These are phyloP conservation scores for Antheraea yamamai DNA, from an alignment of 2,888 invertebrate species.

Conservation along the genomic window DNA sequence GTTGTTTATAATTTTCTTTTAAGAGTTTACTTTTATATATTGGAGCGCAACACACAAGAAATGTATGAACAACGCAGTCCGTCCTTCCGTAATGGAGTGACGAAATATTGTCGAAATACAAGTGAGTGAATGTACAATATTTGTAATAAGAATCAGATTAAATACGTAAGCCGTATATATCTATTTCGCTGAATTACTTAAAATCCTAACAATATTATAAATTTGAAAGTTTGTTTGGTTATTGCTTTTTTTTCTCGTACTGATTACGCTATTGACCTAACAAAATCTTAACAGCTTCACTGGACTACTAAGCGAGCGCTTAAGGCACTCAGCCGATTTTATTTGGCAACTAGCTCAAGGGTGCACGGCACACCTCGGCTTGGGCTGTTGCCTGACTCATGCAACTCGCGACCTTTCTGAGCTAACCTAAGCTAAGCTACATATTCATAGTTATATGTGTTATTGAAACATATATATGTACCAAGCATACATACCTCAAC, in stretches of 20 bases:
- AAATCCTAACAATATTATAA: background rate
- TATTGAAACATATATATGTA: too few relatives aligned
- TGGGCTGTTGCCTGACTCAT: too few relatives aligned
- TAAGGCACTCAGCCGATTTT: too few relatives aligned
- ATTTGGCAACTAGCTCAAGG: too few relatives aligned
- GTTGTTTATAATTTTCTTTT: background rate
- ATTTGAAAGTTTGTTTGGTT: background rate
- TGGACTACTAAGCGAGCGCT: too few relatives aligned
- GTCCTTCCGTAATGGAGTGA: slow-evolving; percentile 15
- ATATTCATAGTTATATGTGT: too few relatives aligned
- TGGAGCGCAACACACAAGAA: slow-evolving; percentile 15
- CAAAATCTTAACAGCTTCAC: too few relatives aligned
- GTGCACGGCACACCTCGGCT: too few relatives aligned
- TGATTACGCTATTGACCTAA: too few relatives aligned
- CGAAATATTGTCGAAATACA: slow-evolving; percentile 21
- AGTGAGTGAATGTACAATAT: background rate
- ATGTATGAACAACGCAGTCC: slow-evolving; percentile 3
- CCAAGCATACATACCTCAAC: too few relatives aligned
- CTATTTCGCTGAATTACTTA: background rate
- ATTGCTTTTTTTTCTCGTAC: background rate
- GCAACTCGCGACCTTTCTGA: too few relatives aligned
- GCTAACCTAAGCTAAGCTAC: too few relatives aligned
- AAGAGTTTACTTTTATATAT: background rate
- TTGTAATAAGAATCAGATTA: background rate
- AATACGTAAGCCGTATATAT: background rate